Evolutionary conservation across 2,888 invertebrate genomes (phyloP), one percentile per base, ranked within the genome.

Genomic region (Stenichneumon culpator): DNA sequence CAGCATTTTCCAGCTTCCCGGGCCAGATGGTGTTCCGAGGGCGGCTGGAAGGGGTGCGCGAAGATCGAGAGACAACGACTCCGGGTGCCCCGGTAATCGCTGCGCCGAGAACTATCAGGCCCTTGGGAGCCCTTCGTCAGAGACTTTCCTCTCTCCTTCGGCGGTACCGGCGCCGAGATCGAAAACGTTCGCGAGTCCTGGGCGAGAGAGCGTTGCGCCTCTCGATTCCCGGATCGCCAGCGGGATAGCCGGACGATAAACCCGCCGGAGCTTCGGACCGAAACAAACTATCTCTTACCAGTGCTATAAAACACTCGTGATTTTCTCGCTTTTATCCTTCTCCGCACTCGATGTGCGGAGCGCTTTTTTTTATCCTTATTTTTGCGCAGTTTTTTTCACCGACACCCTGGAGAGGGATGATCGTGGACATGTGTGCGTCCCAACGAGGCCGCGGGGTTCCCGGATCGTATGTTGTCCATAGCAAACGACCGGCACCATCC

Each of bases 121-220:
- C 91, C 92, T 69, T 78, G 90, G 89, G 92, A 90, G 92, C 90
- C 90, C 89, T 92, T 92, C 89, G 89, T 92, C 92, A 90, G 78
- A 67, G 83, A 83, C 79, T 86, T 84, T 84, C 63, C 70, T 84
- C 82, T 86, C 84, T 83, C 73, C 67, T 68, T 73, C 77, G 54
- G 68, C 57, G 67, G 77, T 69, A 77, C 83, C 73, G 32, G 44
- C 72, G 60, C 67, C 57, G 57, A 70, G 79, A 84, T 84, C 82
- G 86, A 82, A 85, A 88, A 86, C 74, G 84, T 65, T 77, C 52
- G 47, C 57, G 47, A 47, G 57, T 78, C 75, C 80, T 67, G 80
- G 60, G 57, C 22, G 57, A 50, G 50, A 19, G 22, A 57, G 57
- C 25, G 57, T 73, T 73, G 67, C 14, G 44, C 67, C 36, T 78